These are phyloP conservation scores for Caenorhabditis becei DNA, from an alignment of 2,888 invertebrate genomes.

Conservation along the genomic window DNA sequence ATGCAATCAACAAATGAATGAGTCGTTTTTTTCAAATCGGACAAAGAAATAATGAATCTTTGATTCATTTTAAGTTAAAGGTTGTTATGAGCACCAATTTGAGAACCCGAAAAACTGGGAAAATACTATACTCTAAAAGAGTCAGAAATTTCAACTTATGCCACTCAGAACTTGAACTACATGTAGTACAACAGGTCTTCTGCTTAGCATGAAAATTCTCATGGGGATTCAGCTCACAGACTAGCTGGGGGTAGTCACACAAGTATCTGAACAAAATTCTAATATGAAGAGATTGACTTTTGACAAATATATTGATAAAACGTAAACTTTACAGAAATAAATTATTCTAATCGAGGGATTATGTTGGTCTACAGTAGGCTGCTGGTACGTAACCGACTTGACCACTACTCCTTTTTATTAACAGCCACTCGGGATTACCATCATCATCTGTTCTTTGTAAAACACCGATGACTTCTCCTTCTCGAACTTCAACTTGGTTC, in stretches of 20 bases:
- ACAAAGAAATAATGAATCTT: too few species aligned
- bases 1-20: background rate
- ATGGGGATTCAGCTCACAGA: too few species aligned
- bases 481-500: constrained; percentile 71
- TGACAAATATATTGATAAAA: too few species aligned
- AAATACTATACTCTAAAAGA: too few species aligned
- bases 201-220: too few species aligned
- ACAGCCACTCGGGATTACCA: constrained; percentile 76
- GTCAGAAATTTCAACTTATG: too few species aligned
- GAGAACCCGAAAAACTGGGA: background rate
- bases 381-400: constrained; percentile 74
- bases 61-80: background rate
- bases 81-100: constrained; percentile 16
- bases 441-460: constrained; percentile 72
- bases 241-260: too few species aligned
- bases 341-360: background rate
- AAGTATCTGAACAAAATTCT: too few species aligned
- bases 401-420: constrained; percentile 62
- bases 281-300: too few species aligned
- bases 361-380: constrained; percentile 67
- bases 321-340: background rate
- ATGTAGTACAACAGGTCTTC: too few species aligned
- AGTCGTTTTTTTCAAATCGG: too few species aligned
- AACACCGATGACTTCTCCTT: constrained; percentile 67
- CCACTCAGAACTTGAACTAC: too few species aligned